These are phyloP conservation scores for Brachionus rotundiformis DNA, from an alignment of 1,140 invertebrate genomes.

Conservation along the genomic window DNA sequence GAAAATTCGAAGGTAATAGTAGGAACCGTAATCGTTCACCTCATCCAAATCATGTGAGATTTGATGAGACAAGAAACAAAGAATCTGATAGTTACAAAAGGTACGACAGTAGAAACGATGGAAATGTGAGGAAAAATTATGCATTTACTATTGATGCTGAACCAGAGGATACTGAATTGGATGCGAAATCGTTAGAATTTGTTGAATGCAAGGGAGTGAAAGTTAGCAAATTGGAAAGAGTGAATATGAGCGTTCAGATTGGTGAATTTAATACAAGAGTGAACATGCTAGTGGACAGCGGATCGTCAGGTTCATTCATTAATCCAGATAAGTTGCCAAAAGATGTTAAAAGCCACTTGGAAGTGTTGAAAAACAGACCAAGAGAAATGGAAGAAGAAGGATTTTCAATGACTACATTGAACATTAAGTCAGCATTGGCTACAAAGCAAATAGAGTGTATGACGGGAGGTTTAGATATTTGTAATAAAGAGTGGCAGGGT, in stretches of 20 bases:
- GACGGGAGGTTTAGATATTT: background rate
- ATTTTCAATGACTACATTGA: slow-evolving; percentile 12
- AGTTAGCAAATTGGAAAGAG: slow-evolving; percentile 11
- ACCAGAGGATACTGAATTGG: background rate
- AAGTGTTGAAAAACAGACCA: background rate
- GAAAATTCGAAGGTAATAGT: background rate
- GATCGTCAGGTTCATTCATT: slow-evolving; percentile 27
- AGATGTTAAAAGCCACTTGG: slow-evolving; percentile 8
- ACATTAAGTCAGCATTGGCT: background rate
- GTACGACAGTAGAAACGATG: background rate
- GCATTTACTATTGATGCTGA: slow-evolving; percentile 6
- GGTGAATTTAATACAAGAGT: background rate
- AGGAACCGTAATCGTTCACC: slow-evolving; percentile 5
- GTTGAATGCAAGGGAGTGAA: background rate
- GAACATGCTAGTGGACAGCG: slow-evolving; percentile 11
- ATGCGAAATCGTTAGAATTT: background rate
- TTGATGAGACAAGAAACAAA: slow-evolving; percentile 2
- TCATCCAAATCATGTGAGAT: slow-evolving; percentile 7
- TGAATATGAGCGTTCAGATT: background rate
- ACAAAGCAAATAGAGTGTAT: background rate
- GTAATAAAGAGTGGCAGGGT: background rate
- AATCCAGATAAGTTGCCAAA: slow-evolving; percentile 5
- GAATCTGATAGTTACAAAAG: slow-evolving; percentile 2
- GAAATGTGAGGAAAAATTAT: slow-evolving; percentile 6
- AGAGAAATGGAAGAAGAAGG: background rate